phyloP scores from a whole-genome alignment of 2,113 vertebrate species.

The Genyomyrus donnyi region DNA sequence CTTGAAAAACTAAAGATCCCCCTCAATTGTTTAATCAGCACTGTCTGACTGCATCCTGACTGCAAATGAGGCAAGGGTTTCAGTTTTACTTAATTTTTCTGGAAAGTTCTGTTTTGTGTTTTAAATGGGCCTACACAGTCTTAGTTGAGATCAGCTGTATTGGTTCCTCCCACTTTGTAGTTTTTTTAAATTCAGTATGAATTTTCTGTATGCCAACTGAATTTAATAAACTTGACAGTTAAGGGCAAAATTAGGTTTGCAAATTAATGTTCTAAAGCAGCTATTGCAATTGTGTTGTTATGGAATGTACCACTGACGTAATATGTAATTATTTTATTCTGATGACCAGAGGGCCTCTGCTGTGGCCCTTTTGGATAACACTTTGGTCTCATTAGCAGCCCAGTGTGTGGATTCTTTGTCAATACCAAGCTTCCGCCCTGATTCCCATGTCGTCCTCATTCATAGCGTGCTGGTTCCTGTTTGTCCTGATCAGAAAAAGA shows the following conservation, averaged over 20 bases:
- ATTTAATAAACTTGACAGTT: not conserved
- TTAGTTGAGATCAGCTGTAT: not conserved
- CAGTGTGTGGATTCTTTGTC: not conserved
- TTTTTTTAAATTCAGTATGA: not conserved
- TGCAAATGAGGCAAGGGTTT: not conserved
- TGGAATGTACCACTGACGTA: not conserved
- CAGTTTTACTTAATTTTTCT: not conserved
- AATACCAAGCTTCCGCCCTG: not conserved
- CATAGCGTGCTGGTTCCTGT: not conserved
- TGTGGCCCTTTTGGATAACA: not conserved
- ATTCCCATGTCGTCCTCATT: not conserved
- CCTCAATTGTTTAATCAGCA: not conserved
- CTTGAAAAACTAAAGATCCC: not conserved
- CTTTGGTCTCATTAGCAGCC: not conserved
- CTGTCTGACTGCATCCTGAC: not conserved
- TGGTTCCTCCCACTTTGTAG: not conserved
- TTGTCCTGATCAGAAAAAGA: not conserved
- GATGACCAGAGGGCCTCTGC: not conserved
- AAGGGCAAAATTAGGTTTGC: not conserved
- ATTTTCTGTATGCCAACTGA: not conserved
- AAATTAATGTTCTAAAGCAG: not conserved
- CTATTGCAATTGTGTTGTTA: not conserved
- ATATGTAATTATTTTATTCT: not conserved
- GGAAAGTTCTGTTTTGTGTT: not conserved
- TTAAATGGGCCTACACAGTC: not conserved